Evolutionary conservation across 2,113 vertebrate genomes (phyloP), one percentile per base, ranked within the genome.

Genomic region (Aramus guarauna): DNA sequence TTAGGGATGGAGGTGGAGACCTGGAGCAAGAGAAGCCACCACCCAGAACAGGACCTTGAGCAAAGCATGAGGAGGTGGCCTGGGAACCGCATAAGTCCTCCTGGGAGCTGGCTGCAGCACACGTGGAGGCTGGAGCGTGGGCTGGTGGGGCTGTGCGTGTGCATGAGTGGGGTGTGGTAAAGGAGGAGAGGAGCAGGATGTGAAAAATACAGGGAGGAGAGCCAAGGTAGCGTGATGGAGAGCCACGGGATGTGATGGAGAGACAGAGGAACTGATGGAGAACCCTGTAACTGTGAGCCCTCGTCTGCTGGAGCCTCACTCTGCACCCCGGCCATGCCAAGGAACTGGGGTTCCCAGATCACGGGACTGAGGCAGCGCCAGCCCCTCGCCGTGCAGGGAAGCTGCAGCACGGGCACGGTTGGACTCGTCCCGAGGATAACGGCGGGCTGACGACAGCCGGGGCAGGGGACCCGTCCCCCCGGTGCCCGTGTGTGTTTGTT

Each of bases 381-480:
- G 64, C 41, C 15, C 39, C 39, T 60, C 0, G 2, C 63, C 8
- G 2, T 8, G 15, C 3, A 2, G 52, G 30, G 18, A 55, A 52
- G 87, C 67, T 32, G 52, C 85, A 55, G 6, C 71, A 58, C 2
- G 15, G 64, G 64, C 80, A 53, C 39, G 15, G 9, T 2, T 47
- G 79, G n/a, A 20, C 45, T 36, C 24, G 8, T 32, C 34, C 62
- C 12, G 8, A 58, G 58, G 23, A 17, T 34, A 43, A 17, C 18
- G 1, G 3, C 0, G 5, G 58, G 62, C 55, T 80, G 72, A 34
- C 4, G 7, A 20, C 71, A 88, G 58, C 66, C 81, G 0, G 0
- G 52, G n/a, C 20, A 15, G 52, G 32, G 6, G 1, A 55, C 29
- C 22, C 9, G 0, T 78, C 6, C 56, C 64, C 64, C 52, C 0